A percentile compares a stretch with the other conserved stretches of the same genome.
Evolutionary conservation across 2,113 vertebrate species (phyloP).

Genomic region (Daubentonia madagascariensis): DNA sequence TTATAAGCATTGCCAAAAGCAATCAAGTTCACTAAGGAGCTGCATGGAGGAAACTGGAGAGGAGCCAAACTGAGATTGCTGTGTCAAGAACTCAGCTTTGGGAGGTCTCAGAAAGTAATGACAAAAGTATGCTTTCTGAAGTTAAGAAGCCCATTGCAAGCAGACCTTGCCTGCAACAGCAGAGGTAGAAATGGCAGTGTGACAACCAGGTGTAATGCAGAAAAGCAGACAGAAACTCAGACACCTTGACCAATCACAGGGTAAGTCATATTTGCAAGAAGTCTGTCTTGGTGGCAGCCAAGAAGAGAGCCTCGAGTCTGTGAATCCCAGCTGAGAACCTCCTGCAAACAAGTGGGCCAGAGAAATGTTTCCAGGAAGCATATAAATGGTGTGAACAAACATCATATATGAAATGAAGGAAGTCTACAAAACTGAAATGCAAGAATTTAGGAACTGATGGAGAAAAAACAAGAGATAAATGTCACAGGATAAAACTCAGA

Average conservation of each 20-base stretch:
- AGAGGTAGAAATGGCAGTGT: background rate
- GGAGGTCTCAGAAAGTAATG: background rate
- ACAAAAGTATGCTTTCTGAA: background rate
- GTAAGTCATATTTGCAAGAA: background rate
- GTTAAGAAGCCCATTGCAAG: background rate
- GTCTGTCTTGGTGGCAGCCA: background rate
- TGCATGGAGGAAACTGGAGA: background rate
- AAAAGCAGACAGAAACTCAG: background rate
- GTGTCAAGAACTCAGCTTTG: background rate
- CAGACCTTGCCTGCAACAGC: background rate
- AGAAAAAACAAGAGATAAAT: background rate
- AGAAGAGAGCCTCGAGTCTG: background rate
- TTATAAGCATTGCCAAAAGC: slow-evolving; percentile 47
- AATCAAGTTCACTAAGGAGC: slow-evolving; percentile 37
- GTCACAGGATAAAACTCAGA: background rate
- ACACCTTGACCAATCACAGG: background rate
- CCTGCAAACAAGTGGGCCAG: background rate
- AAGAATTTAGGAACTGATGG: background rate
- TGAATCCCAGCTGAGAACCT: background rate
- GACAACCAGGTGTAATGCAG: background rate
- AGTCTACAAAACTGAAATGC: background rate
- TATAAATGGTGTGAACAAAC: background rate
- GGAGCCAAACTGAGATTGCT: background rate
- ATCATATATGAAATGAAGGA: background rate
- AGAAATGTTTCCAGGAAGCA: background rate